Conservation (phyloP, 2,113 vertebrate genomes). For the Grammomys surdaster region DNA sequence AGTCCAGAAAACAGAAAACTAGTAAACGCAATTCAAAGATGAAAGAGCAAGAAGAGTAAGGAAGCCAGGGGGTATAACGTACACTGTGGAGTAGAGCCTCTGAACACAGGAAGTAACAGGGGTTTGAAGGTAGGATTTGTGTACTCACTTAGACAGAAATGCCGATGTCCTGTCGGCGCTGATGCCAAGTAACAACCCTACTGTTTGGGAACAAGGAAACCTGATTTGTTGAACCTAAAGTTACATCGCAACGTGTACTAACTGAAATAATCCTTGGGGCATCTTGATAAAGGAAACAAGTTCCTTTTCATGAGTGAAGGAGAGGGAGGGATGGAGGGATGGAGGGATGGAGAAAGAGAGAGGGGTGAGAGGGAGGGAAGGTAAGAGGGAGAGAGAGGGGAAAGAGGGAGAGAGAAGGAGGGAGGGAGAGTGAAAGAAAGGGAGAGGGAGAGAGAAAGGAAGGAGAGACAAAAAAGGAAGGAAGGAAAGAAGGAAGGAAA, state of each 20-base stretch:
- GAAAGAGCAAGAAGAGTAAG: background rate
- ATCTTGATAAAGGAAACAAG: background rate
- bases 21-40: background rate
- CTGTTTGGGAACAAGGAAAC: too few relatives aligned
- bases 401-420: too few relatives aligned
- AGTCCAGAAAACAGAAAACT: background rate
- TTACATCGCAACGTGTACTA: background rate
- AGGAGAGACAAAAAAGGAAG: too few relatives aligned
- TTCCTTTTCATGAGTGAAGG: background rate
- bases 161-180: background rate
- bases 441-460: too few relatives aligned
- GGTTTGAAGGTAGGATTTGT: too few relatives aligned
- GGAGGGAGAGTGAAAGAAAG: too few relatives aligned
- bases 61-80: background rate
- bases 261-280: background rate
- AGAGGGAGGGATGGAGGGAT: fast-evolving
- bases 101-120: background rate
- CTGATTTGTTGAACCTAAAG: background rate
- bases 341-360: fast-evolving
- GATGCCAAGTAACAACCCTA: too few relatives aligned
- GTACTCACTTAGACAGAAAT: background rate
- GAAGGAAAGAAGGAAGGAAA: too few relatives aligned
- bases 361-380: too few relatives aligned
- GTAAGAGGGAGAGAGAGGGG: too few relatives aligned
- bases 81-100: background rate